Evolutionary conservation across 2,797 vertebrate genomes (phyloP).

Genomic region (Buphagus erythrorhynchus): DNA sequence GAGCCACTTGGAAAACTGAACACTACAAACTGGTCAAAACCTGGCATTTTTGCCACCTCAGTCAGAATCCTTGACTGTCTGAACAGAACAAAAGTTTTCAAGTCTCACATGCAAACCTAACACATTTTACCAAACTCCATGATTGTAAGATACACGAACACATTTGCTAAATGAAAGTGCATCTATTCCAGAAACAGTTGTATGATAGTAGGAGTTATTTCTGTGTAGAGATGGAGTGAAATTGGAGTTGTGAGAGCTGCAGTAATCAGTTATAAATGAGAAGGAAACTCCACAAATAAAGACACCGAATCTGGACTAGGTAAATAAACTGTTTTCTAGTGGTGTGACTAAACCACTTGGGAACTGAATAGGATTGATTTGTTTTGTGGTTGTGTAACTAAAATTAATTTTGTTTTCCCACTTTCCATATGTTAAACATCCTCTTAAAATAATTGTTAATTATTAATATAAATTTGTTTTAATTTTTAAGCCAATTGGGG

Average conservation of each 20-base stretch:
- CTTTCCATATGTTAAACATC: neutral
- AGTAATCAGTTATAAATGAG: neutral
- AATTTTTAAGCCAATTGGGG: neutral
- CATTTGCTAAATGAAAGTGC: neutral
- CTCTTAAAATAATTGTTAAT: neutral
- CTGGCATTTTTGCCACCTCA: neutral
- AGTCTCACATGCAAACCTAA: neutral
- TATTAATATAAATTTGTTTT: neutral
- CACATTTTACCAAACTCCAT: neutral
- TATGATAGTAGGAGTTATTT: neutral
- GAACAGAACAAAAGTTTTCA: neutral
- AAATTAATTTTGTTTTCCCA: neutral
- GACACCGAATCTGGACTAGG: neutral
- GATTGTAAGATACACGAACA: rapidly evolving
- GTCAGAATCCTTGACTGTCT: neutral
- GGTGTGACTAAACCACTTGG: neutral
- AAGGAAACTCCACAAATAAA: neutral
- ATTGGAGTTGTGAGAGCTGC: neutral
- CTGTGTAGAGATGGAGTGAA: neutral
- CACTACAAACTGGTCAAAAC: neutral
- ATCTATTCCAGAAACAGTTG: neutral
- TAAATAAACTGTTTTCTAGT: neutral
- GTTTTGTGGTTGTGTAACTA: neutral
- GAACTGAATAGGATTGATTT: neutral
- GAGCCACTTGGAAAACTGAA: neutral